Conservation (phyloP, 2,888 invertebrate species). For the Erpobdella octoculata region DNA sequence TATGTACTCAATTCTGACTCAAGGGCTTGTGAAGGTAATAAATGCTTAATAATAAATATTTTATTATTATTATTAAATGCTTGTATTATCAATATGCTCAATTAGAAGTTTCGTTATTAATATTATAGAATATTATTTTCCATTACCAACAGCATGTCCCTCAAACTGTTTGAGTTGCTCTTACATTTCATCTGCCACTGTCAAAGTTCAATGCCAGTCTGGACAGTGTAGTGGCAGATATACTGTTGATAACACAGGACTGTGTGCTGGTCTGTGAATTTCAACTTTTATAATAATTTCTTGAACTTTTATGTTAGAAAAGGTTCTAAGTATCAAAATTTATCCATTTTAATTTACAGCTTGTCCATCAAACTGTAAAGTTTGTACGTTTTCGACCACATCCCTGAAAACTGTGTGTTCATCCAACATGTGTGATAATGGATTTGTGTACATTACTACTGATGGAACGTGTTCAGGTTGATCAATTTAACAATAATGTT, state of each 20-base stretch:
- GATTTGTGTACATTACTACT: not conserved
- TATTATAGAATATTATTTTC: no score
- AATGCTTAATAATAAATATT: no score
- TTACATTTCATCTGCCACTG: slow-evolving; percentile 8
- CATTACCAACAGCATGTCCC: slow-evolving; percentile 27
- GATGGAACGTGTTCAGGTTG: slow-evolving; percentile 22
- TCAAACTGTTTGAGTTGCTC: slow-evolving; percentile 20
- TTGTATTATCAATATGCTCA: no score
- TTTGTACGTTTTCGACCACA: slow-evolving; percentile 20
- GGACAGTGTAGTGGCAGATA: not conserved
- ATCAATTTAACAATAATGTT: no score
- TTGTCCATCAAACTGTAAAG: slow-evolving; percentile 26
- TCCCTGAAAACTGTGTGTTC: slow-evolving; percentile 15
- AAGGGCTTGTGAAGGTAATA: slow-evolving; percentile 12
- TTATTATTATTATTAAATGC: no score
- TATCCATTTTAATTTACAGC: no score
- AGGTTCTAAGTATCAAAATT: no score
- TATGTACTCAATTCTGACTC: slow-evolving; percentile 17
- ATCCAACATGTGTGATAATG: not conserved
- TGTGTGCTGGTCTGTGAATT: not conserved
- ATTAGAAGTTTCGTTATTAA: no score
- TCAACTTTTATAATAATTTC: not conserved
- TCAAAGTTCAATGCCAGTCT: slow-evolving; percentile 14
- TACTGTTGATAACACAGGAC: not conserved
- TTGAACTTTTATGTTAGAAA: no score